Evolutionary conservation across 2,797 vertebrate species (phyloP).

Genomic region (Xiphorhynchus erythropygius): DNA sequence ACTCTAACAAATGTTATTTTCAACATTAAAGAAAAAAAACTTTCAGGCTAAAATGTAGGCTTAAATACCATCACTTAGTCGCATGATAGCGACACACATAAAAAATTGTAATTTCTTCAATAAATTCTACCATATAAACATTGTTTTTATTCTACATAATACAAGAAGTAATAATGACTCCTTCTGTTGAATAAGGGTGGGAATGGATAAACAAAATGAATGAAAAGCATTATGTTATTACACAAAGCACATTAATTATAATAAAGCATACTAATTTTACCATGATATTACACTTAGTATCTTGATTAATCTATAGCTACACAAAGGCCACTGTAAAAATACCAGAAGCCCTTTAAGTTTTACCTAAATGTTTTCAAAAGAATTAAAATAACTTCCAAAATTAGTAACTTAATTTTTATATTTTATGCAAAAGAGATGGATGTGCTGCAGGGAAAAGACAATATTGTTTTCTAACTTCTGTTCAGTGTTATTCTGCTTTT

Average conservation of each 20-base stretch:
- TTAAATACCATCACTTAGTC: background rate
- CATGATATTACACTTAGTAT: background rate
- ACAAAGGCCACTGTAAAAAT: background rate
- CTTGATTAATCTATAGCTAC: background rate
- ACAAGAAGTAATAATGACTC: background rate
- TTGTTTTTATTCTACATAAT: background rate
- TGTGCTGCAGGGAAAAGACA: background rate
- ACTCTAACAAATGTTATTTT: background rate
- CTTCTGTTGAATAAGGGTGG: background rate
- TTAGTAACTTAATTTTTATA: background rate
- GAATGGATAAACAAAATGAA: background rate
- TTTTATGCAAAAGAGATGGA: background rate
- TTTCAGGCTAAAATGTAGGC: background rate
- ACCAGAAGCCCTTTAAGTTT: background rate
- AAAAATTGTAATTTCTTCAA: background rate
- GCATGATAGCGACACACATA: background rate
- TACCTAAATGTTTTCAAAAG: background rate
- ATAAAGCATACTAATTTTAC: background rate
- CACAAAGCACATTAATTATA: background rate
- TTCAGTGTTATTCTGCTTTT: background rate
- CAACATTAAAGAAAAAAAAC: background rate
- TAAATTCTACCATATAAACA: background rate
- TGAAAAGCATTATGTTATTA: background rate
- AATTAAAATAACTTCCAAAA: background rate
- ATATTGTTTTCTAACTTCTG: background rate